Evolutionary conservation across 2,888 invertebrate species (phyloP), one percentile per base, ranked within the genome.

Genomic region (Sericinus montela): DNA sequence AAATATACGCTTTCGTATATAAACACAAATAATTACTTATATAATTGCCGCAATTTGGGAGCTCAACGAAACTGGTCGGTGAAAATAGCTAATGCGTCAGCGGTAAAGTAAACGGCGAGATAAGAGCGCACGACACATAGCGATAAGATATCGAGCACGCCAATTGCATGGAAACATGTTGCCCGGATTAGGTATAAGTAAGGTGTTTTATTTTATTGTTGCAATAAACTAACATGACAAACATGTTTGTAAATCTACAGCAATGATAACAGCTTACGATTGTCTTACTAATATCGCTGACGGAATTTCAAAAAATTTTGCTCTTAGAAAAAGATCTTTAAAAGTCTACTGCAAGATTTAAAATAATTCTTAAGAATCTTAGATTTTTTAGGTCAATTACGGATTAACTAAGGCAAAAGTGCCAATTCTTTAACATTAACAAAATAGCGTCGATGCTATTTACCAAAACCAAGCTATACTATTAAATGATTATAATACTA

Each of bases 61-160:
- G 59, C 43, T 63, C 32, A 60, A 47, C 34, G 55, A 41, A 48
- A 43, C 56, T 49, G 52, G 49, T 39, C 37, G 10, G 37, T 13
- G 19, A 8, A 39, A 42, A 40, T 52, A 44, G 47, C 48, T 43
- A 46, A 49, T 58, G 61, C 71, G 72, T 68, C 69, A 71, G 50
- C 56, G 56, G 55, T 13, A 60, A 55, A 60, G 63, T 64, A 65
- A 72, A 66, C 69, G 63, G 15, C 16, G 48, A 58, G 77, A 77
- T 78, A 78, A 77, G 63, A 48, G 49, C 55, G 53, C 60, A 54
- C 64, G 53, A 48, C 64, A 68, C 57, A 63, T 66, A 68, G 56
- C 51, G 79, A 79, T 77, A 76, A 77, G 76, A 75, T 71, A 72
- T 15, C 37, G 43, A 51, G 51, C 65, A 72, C 68, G 65, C 74